Evolutionary conservation across 2,797 vertebrate species (phyloP), one percentile per base, ranked within the genome.

Genomic region (Falco berigora): DNA sequence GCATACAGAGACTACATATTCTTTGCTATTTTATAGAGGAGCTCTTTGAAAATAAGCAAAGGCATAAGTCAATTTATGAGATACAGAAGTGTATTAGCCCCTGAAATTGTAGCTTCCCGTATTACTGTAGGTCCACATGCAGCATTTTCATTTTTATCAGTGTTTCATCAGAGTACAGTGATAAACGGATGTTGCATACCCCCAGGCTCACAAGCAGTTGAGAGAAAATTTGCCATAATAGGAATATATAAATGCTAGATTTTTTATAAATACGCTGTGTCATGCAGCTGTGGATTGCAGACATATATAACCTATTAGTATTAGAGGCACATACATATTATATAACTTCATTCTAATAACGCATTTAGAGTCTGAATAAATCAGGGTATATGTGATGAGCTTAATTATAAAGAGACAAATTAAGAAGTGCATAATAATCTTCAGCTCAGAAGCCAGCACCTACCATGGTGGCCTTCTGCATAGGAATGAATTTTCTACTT

Each of bases 131-230:
- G 93, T 91, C 69, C 77, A 63, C 12, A 23, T 90, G 73, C 86
- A 86, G 47, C 71, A 77, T 88, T 96, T 96, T 95, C 88, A 87
- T 69, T 92, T 97, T 95, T 96, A 95, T 96, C 91, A 91, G 52
- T 71, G 66, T 96, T 96, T 95, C 69, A 83, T 92, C 93, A 62
- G 80, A 87, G 67, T 44, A 71, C 84, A 83, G 40, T 77, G 90
- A 97, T 63, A 90, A 97, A 97, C 7, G 68, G 75, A 22, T 81
- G 36, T 56, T 86, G 58, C 71, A 79, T 92, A 63, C 58, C 88
- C 92, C 21, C 40, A 58, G 94, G 96, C 87, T 68, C 82, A 86
- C 72, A 86, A 92, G 55, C 69, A 87, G 82, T 81, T 96, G 74
- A 92, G 64, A 73, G 94, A 94, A 96, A 76, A 94, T 89, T 86